Base-by-base conservation (phyloP, 2,797 vertebrate genomes). In the Sylvilagus floridanus region DNA sequence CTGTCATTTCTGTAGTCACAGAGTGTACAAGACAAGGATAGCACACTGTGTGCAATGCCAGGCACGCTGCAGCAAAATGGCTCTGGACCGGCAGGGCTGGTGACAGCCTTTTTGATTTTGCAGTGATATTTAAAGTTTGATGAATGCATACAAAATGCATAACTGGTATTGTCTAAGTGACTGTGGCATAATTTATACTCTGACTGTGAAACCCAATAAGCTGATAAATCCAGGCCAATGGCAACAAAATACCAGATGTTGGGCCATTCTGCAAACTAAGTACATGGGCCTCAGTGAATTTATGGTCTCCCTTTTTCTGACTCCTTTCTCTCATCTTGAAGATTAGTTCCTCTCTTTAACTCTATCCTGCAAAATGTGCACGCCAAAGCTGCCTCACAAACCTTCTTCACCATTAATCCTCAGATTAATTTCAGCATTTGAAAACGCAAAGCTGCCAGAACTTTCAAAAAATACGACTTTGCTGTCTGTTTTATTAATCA, bases 401-500 rank as follows among this genome's bases (percentile, higher is more conserved):
- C 79, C 63, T 86, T 88, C 94, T 81, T 78, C 57, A 42, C 82
- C 95, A 73, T 92, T 90, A 96, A 95, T 92, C 83, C 86, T 84
- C 50, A 83, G 92, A 96, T 96, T 94, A 71, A 68, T 84, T 83
- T 73, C 76, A 75, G 78, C 60, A 72, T 90, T 88, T 95, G 91
- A 84, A 95, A 95, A 97, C 81, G 95, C 71, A 86, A 93, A 90
- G 62, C 90, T 75, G 91, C 35, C 79, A 95, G 66, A 86, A 95
- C 37, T 32, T 85, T 28, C 35, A 52, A 85, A 88, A 90, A 66
- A 88, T 65, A 81, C 0, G 28, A 63, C 50, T 42, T 78, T 84
- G 54, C 85, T 84, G 52, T 93, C 96, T 96, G 65, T 83, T 96
- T 93, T 86, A 94, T 91, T 96, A 90, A 90, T 92, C 65, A 50